Base-by-base conservation (phyloP, 2,797 vertebrate genomes). In the Dendrocincla tyrannina region DNA sequence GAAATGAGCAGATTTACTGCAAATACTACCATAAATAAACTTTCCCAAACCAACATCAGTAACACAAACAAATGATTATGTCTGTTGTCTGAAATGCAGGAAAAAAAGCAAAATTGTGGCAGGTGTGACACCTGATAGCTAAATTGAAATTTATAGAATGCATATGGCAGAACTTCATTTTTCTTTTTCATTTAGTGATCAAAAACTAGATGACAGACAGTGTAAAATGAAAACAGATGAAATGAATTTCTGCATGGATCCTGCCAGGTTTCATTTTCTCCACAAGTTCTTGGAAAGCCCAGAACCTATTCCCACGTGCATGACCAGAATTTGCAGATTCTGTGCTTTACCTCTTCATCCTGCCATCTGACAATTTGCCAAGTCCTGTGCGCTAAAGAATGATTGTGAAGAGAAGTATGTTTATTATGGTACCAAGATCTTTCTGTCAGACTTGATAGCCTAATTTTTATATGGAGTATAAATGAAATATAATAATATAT, bases 51-150 rank as follows among this genome's bases (percentile, higher is more conserved):
- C 91, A 95, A 93, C 91, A 90, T 17, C 1, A 9, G 83, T 91
- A 96, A 95, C 83, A 92, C 95, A 97, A 95, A 97, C 90, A 96
- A 87, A 91, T 30, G 56, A 96, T 98, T 96, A 94, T 88, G 53
- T 80, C 96, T 95, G 85, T 89, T 97, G 87, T 95, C 84, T 85
- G 94, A 96, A 98, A 96, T 5, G 11, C n/a, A 86, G 92, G 85
- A 93, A 97, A 97, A 97, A 97, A 93, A 92, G 80, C 67, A 95
- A 80, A 96, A 60, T 63, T 92, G 83, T 92, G 93, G 88, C 97
- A 98, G 97, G 97, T 98, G 97, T 96, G 96, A 97, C 93, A 97
- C 95, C 95, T 93, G 97, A 98, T 97, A 98, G 94, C 96, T 96
- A 95, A 97, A 96, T 93, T 95, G 97, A 98, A 97, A 98, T 96